Conservation (phyloP, 2,888 invertebrate genomes). For the Ennomos erosarius region DNA sequence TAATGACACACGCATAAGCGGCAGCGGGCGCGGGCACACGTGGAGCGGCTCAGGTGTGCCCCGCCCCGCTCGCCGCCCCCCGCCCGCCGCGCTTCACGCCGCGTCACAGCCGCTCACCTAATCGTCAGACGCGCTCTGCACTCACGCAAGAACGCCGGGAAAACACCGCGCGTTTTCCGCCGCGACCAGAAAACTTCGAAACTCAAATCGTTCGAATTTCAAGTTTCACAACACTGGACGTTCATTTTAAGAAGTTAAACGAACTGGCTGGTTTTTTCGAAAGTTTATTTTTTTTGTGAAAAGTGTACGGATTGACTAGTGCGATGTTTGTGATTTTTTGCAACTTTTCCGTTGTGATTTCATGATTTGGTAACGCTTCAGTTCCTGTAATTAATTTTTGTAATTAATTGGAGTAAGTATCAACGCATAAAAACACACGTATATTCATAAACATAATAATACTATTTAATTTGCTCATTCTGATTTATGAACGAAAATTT, state of each 20-base stretch:
- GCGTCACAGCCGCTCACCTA: slow-evolving; percentile 72
- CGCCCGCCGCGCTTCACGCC: slow-evolving; percentile 66
- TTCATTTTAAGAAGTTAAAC: slow-evolving; percentile 21
- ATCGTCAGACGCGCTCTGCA: slow-evolving; percentile 78
- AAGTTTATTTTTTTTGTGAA: slow-evolving; percentile 40
- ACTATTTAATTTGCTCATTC: background rate
- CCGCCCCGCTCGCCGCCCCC: slow-evolving; percentile 70
- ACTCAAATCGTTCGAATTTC: slow-evolving; percentile 61
- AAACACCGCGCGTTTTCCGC: slow-evolving; percentile 80
- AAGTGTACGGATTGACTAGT: slow-evolving; percentile 60
- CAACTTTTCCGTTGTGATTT: slow-evolving; percentile 63
- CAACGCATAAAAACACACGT: slow-evolving; percentile 7
- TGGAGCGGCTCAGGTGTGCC: slow-evolving; percentile 78
- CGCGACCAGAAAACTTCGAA: slow-evolving; percentile 76
- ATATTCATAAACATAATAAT: slow-evolving; percentile 3
- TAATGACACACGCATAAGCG: slow-evolving; percentile 56
- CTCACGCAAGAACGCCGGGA: slow-evolving; percentile 83
- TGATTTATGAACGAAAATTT: background rate
- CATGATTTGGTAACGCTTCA: slow-evolving; percentile 49
- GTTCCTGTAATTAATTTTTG: slow-evolving; percentile 48
- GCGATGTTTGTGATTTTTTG: slow-evolving; percentile 77
- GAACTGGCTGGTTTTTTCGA: slow-evolving; percentile 34
- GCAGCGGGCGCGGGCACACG: slow-evolving; percentile 58
- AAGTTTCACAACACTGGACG: slow-evolving; percentile 12
- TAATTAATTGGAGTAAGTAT: slow-evolving; percentile 72